These are phyloP conservation scores for Amiota communis DNA, from an alignment of 2,888 invertebrate species.

Conservation along the genomic window DNA sequence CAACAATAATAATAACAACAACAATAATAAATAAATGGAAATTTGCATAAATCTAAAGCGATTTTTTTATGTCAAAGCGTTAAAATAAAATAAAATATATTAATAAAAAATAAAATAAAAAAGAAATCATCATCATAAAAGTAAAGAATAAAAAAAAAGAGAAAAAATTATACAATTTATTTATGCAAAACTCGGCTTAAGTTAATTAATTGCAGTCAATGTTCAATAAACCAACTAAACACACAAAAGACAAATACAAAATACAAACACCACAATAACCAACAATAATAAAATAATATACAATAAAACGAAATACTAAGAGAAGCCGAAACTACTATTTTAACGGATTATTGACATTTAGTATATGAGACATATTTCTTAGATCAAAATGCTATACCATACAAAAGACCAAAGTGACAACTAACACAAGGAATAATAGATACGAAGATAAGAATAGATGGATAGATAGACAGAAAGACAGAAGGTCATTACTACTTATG, in stretches of 20 bases:
- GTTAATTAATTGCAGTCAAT: conserved; percentile 63
- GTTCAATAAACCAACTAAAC: conserved; percentile 52
- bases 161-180: conserved; percentile 55
- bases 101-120: conserved; percentile 1
- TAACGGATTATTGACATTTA: conserved; percentile 53
- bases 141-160: background rate
- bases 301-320: conserved; percentile 28
- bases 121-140: background rate
- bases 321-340: conserved; percentile 4
- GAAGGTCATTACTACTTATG: too few species aligned
- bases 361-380: conserved; percentile 51
- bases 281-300: conserved; percentile 19
- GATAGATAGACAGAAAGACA: too few species aligned
- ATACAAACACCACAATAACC: conserved; percentile 13
- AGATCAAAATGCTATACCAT: conserved; percentile 43
- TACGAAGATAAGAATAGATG: too few species aligned
- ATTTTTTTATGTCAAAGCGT: conserved; percentile 24
- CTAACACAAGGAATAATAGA: too few species aligned
- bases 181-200: conserved; percentile 64
- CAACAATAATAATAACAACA: conserved; percentile 9
- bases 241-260: conserved; percentile 37
- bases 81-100: background rate
- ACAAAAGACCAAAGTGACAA: background rate
- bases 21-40: conserved; percentile 6
- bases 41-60: conserved; percentile 40